Base-by-base conservation (phyloP, 2,797 vertebrate species). In the Prunella strophiata region DNA sequence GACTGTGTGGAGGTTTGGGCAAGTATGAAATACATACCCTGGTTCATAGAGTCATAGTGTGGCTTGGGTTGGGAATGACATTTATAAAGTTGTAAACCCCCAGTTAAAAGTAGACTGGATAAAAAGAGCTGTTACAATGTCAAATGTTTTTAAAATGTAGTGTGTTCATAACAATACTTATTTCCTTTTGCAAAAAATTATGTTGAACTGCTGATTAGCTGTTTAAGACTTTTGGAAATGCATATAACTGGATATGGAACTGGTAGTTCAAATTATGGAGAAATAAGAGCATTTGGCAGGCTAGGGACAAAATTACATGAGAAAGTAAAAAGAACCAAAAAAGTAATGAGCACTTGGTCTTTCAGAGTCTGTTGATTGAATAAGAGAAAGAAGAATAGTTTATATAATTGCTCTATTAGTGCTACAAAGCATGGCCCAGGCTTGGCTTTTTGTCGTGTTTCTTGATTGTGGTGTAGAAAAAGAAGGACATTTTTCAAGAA, bases 381-480 rank as follows among this genome's bases (percentile, higher is more conserved):
- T 73, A 76, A 78, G 58, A 85, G 61, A 42, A 66, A 58, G 54
- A 80, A 80, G 34, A 91, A 66, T 23, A 79, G 77, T 91, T 93
- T 88, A 68, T 52, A 4, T 93, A 97, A 91, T 93, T 92, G 85
- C 76, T 93, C 76, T 93, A 18, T 88, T 91, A 94, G 76, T 73
- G 76, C 73, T 88, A 23, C 32, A 94, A 58, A 92, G 51, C 40
- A 19, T 88, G 72, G 38, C 58, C 26, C 58, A n/a, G 36, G 21
- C 51, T 91, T 81, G 68, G 36, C 45, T 93, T 95, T 89, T 70
- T 79, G 51, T 86, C 72, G 21, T 17, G 26, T 81, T 80, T 12
- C 43, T 89, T 89, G 68, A 75, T 47, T 92, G 76, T 78, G 26
- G 23, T 81, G 36, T 75, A 65, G 51, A 38, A 66, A 55, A 74